phyloP scores from a whole-genome alignment of 1,140 invertebrate genomes.

The Drosophila tani region DNA sequence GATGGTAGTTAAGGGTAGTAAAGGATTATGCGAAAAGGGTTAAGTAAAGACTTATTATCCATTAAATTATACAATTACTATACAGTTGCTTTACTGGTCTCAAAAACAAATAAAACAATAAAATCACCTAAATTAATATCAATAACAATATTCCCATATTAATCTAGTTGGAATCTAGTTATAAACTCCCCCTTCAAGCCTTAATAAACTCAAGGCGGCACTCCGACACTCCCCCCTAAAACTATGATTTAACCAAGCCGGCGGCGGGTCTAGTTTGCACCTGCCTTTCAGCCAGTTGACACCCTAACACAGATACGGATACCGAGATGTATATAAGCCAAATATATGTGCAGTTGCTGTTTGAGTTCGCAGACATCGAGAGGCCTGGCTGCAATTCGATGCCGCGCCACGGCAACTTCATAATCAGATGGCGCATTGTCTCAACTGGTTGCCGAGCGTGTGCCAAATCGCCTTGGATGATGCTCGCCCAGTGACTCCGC shows the following conservation, averaged over 20 bases:
- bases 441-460: slow-evolving; percentile 54
- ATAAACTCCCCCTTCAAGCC: neutral
- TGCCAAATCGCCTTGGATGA: slow-evolving; percentile 60
- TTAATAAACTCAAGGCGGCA: slow-evolving; percentile 15
- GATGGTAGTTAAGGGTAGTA: no score
- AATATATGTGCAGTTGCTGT: slow-evolving; percentile 19
- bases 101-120: neutral
- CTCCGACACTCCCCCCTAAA: slow-evolving; percentile 22
- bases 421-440: slow-evolving; percentile 60
- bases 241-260: slow-evolving; percentile 38
- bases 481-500: slow-evolving; percentile 57
- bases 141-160: neutral
- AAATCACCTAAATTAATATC: neutral
- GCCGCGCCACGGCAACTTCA: slow-evolving; percentile 51
- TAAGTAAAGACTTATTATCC: no score
- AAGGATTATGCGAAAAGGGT: no score
- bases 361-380: slow-evolving; percentile 21
- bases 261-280: slow-evolving; percentile 29
- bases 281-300: slow-evolving; percentile 58
- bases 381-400: slow-evolving; percentile 57
- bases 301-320: slow-evolving; percentile 70
- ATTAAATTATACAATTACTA: no score
- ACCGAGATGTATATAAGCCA: slow-evolving; percentile 26
- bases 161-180: neutral
- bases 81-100: neutral